A percentile compares a stretch with the other conserved stretches of the same genome.
phyloP scores from a whole-genome alignment of 2,797 vertebrate species.

The Limnodromus scolopaceus region DNA sequence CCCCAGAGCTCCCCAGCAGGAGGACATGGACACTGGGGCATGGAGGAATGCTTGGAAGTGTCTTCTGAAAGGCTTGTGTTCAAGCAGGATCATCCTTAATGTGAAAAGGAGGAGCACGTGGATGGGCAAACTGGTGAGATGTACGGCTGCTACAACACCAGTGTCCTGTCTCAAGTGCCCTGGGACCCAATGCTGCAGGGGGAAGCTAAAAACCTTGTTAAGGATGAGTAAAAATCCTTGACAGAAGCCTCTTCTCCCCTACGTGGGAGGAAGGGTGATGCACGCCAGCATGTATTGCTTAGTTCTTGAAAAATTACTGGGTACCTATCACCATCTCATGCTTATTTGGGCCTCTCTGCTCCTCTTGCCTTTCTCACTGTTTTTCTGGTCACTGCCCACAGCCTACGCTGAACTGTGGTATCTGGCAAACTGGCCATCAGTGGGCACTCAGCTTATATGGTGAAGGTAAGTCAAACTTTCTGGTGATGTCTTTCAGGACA shows the following conservation, averaged over 20 bases:
- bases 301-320: not conserved
- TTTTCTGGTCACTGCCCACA: not conserved
- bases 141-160: not conserved
- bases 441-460: not conserved
- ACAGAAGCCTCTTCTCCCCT: not conserved
- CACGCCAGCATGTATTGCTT: fast-evolving
- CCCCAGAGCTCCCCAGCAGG: not conserved
- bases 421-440: not conserved
- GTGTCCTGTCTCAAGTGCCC: not conserved
- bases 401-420: not conserved
- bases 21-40: not conserved
- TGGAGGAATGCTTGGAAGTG: not conserved
- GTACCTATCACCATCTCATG: not conserved
- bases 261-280: not conserved
- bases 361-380: not conserved
- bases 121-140: not conserved
- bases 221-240: not conserved
- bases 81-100: not conserved
- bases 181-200: not conserved
- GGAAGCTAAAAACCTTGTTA: not conserved
- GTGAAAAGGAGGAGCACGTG: not conserved
- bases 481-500: not conserved
- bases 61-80: not conserved
- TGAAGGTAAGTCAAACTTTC: not conserved
- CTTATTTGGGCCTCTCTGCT: not conserved